Evolutionary conservation across 1,140 invertebrate genomes (phyloP), one percentile per base, ranked within the genome.

Genomic region (Diorhabda carinulata): DNA sequence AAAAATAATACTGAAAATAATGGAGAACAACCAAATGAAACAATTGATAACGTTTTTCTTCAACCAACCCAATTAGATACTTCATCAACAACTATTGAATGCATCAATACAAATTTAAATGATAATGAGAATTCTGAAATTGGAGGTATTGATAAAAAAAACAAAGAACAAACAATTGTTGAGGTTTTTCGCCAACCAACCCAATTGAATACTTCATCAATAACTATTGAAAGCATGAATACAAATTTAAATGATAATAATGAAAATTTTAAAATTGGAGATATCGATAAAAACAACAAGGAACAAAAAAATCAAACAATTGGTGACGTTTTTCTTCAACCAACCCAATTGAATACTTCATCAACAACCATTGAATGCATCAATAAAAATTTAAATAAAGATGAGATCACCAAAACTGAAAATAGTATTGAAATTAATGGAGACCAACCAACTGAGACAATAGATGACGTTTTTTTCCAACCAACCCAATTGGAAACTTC

Each of bases 371-470:
- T 25, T 25, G 25, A 25, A 25, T 25, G 25, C 25, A 25, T 25
- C 25, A 25, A 25, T 25, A 25, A 25, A 25, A 25, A 25, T 25
- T n/a, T 41, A 41, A 61, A 61, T 41, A 10, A 61, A 61, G 3
- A 2, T 41, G 40, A 8, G 8, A n/a, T 8, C 6, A 2, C 6
- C 2, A 52, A 61, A 68, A 64, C 40, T 3, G 10, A 60, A 52
- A 42, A 45, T 43, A 64, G 47, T 64, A 9, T 62, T 41, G 63
- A 68, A 10, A 47, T 61, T n/a, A 47, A 68, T 45, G 65, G 67
- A 43, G 71, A 74, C 58, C 43, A 43, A n/a, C 43, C 71, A 43
- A 76, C 74, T 59, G 73, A 76, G 66, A 66, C 64, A 70, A 64
- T 74, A 8, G 61, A 68, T 71, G 45, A 61, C 9, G 42, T 41